phyloP scores from a whole-genome alignment of 2,797 vertebrate genomes.

The Chelidonichthys spinosus region DNA sequence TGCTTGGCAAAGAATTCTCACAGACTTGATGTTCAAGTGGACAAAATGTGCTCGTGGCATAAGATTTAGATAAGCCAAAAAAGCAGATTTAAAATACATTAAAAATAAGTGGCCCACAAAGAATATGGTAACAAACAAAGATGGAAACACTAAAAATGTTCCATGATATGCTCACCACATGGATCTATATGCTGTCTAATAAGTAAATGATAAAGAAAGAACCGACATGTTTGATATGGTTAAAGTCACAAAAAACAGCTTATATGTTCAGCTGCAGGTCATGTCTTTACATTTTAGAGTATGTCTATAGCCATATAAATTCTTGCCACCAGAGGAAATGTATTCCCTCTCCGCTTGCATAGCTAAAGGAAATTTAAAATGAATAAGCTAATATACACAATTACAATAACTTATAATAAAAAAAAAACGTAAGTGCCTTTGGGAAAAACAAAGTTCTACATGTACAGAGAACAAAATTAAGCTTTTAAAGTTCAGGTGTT shows the following conservation, averaged over 20 bases:
- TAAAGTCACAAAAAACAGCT: background rate
- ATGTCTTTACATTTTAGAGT: background rate
- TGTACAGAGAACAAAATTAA: background rate
- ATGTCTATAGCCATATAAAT: background rate
- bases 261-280: background rate
- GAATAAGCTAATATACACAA: slow-evolving; percentile 15
- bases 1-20: background rate
- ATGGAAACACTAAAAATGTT: background rate
- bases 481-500: slow-evolving; percentile 7
- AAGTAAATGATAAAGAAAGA: background rate
- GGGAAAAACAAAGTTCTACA: slow-evolving; percentile 11
- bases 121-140: background rate
- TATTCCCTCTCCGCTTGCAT: background rate
- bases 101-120: background rate
- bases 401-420: background rate
- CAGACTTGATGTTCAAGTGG: too few relatives aligned
- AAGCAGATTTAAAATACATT: background rate
- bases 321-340: background rate
- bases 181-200: background rate
- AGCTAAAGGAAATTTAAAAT: slow-evolving; percentile 8
- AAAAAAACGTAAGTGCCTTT: background rate
- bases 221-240: background rate
- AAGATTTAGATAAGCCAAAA: slow-evolving; percentile 9
- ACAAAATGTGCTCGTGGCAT: background rate
- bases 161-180: background rate